Base-by-base conservation (phyloP, 2,888 invertebrate species). In the Tachystola acroxantha region DNA sequence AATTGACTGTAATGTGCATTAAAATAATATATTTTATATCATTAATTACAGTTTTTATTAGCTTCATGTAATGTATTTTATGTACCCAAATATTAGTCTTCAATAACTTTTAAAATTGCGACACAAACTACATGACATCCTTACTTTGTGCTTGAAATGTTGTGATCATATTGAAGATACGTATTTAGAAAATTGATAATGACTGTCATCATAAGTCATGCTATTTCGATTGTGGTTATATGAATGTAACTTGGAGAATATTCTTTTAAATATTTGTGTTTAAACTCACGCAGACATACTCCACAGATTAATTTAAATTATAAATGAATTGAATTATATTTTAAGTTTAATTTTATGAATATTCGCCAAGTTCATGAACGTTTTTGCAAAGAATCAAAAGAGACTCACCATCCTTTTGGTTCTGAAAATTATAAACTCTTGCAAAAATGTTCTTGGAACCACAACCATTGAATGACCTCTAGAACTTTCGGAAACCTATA, bases 341-440 rank as follows among this genome's bases (percentile, higher is more conserved):
- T n/a, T n/a, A 51, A 67, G 10, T 24, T 16, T 11, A 27, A 24
- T 14, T 22, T 12, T 19, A 36, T 33, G 73, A 77, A 68, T 65
- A 55, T 73, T 76, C 72, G 68, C 62, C 52, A 48, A 64, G 63
- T 59, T 69, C 66, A 61, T 65, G 60, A 73, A 82, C 75, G 77
- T 72, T 72, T 71, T 69, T 74, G 82, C 66, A 79, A 76, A 80
- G 53, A 45, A 64, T 56, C 50, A 52, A 56, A 57, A 64, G 49
- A 51, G 60, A 86, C 86, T 86, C 82, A 86, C 86, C 85, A 76
- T 84, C 84, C 85, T 55, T 57, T 63, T 58, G 78, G 51, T 67
- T 82, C 86, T 86, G 86, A 73, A 85, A 85, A 74, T 42, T 6
- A n/a, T n/a, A n/a, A 57, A 65, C 69, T 66, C 85, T 81, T 80